Percentiles rank a stretch among this genome's conserved stretches.
phyloP scores from a whole-genome alignment of 2,113 vertebrate species.

The Seriola rivoliana region DNA sequence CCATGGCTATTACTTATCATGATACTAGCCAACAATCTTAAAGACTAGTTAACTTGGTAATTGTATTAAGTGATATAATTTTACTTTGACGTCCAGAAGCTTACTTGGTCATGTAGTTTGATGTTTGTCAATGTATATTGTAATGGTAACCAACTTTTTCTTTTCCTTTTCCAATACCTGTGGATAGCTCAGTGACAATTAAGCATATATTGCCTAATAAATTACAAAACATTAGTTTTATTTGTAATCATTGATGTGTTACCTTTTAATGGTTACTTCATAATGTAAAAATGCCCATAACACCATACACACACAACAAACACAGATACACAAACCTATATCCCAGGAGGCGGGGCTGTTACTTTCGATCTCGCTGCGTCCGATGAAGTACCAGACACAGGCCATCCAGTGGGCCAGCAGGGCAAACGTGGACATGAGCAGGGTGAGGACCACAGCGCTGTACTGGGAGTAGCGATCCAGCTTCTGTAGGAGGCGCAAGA shows the following conservation, averaged over 20 bases:
- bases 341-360: slow-evolving; percentile 84
- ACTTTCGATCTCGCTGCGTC: slow-evolving; percentile 86
- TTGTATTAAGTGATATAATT: too few species aligned
- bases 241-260: neutral
- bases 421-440: slow-evolving; percentile 89
- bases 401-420: slow-evolving; percentile 89
- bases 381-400: slow-evolving; percentile 89
- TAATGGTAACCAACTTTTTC: too few species aligned
- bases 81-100: too few species aligned
- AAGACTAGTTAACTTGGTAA: too few species aligned
- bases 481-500: slow-evolving; percentile 87
- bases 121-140: too few species aligned
- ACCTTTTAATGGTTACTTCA: neutral
- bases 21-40: too few species aligned
- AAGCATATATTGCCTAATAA: too few species aligned
- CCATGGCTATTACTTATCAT: too few species aligned
- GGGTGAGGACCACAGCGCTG: slow-evolving; percentile 87
- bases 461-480: slow-evolving; percentile 89
- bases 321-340: slow-evolving; percentile 77
- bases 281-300: neutral
- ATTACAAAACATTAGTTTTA: neutral
- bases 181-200: too few species aligned
- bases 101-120: too few species aligned
- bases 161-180: too few species aligned
- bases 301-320: neutral